Conservation (phyloP, 92 coral and sea anemone species). For the Palythoa grandiflora region DNA sequence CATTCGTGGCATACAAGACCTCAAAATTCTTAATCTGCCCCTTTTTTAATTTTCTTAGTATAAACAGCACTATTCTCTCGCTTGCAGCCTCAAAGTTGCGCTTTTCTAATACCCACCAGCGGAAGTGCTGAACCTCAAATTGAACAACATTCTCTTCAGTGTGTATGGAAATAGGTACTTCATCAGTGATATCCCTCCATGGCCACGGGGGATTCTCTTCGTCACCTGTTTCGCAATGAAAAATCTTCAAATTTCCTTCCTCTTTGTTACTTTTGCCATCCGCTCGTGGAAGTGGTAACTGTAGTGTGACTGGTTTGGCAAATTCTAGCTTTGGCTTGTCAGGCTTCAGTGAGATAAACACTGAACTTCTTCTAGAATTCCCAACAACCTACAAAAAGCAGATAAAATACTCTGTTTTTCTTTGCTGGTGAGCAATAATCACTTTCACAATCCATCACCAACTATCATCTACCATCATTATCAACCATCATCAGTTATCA, state of each 20-base stretch:
- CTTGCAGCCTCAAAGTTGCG: not conserved
- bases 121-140: constrained; percentile 28
- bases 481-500: not conserved
- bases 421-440: not conserved
- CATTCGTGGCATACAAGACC: not conserved
- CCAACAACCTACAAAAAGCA: not conserved
- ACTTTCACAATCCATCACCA: no score
- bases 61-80: no score
- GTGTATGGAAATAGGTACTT: not conserved
- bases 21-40: no score
- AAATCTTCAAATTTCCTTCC: not conserved
- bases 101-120: constrained; percentile 1
- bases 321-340: not conserved
- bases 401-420: not conserved
- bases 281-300: not conserved
- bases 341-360: constrained; percentile 25
- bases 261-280: not conserved
- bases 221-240: constrained; percentile 1
- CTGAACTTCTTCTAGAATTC: not conserved
- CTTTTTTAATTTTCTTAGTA: no score
- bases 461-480: not conserved
- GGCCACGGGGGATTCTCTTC: not conserved
- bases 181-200: constrained; percentile 10
- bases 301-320: constrained; percentile 29
- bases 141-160: not conserved